Percentiles rank a stretch among this genome's conserved stretches.
Conservation (phyloP, 1,140 invertebrate species). For the Drosophila bifasciata region DNA sequence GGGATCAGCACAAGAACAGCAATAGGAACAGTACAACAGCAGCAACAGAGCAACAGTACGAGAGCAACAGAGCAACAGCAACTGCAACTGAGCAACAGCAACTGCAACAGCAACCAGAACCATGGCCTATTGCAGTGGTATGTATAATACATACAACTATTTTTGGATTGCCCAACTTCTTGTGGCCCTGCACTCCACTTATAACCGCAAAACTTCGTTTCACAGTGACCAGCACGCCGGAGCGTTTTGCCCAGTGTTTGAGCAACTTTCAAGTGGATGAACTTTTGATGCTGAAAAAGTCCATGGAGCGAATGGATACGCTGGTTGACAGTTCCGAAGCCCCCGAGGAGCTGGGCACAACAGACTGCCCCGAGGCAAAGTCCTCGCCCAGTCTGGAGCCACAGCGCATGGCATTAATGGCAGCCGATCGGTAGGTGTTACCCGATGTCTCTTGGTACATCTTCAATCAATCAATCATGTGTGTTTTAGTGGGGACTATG, state of each 20-base stretch:
- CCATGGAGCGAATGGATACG: conserved; percentile 47
- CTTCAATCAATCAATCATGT: background rate
- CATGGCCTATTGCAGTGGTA: conserved; percentile 67
- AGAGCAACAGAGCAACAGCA: too few relatives aligned
- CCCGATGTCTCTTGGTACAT: too few relatives aligned
- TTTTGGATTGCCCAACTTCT: conserved; percentile 21
- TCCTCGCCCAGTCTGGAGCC: conserved; percentile 9
- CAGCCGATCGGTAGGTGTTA: conserved; percentile 47
- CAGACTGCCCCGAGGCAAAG: background rate
- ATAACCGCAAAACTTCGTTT: conserved; percentile 5
- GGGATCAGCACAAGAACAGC: conserved; percentile 15
- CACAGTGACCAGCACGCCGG: conserved; percentile 54
- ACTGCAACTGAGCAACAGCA: too few relatives aligned
- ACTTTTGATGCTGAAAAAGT: conserved; percentile 57
- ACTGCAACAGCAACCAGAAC: conserved; percentile 24
- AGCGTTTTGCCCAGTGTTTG: conserved; percentile 63
- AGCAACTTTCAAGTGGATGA: conserved; percentile 63
- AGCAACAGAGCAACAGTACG: too few relatives aligned
- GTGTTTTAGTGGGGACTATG: conserved; percentile 29
- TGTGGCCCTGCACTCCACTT: conserved; percentile 1
- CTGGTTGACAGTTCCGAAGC: background rate
- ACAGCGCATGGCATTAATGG: conserved; percentile 66
- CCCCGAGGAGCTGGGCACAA: background rate
- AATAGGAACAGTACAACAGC: too few relatives aligned
- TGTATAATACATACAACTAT: conserved; percentile 8